A percentile compares a stretch with the other conserved stretches of the same genome.
Conservation (phyloP, 2,888 invertebrate species). For the Amphipyra berbera region DNA sequence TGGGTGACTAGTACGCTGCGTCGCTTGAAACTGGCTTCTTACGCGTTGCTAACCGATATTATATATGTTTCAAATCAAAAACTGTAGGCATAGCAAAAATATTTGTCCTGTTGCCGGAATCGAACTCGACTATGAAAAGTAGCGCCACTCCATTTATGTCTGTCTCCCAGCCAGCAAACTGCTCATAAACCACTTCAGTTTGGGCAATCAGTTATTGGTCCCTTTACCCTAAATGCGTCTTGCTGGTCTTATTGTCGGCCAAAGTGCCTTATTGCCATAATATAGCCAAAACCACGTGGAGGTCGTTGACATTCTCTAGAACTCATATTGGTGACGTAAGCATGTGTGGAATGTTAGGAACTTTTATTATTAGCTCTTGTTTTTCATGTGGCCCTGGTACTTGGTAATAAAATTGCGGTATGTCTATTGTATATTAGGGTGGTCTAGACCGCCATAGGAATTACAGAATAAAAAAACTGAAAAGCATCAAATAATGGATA, state of each 20-base stretch:
- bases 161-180: no score
- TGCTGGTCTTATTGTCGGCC: slow-evolving; percentile 10
- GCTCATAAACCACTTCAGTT: slow-evolving; percentile 12
- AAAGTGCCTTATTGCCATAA: slow-evolving; percentile 11
- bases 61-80: no score
- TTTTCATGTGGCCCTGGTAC: slow-evolving; percentile 33
- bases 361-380: slow-evolving; percentile 43
- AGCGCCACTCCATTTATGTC: no score
- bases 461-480: no score
- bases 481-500: no score
- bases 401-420: slow-evolving; percentile 1
- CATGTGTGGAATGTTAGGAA: slow-evolving; percentile 26
- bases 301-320: slow-evolving; percentile 19
- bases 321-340: slow-evolving; percentile 36
- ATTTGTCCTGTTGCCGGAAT: no score
- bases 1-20: no score
- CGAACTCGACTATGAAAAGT: no score
- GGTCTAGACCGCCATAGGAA: no score
- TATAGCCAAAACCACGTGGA: slow-evolving; percentile 14
- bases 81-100: no score
- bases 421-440: slow-evolving; percentile 3
- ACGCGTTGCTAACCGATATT: no score
- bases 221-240: slow-evolving; percentile 16
- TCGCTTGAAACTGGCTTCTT: no score
- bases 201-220: slow-evolving; percentile 20